phyloP scores from a whole-genome alignment of 2,888 invertebrate genomes.

The Ectropis crepuscularia region DNA sequence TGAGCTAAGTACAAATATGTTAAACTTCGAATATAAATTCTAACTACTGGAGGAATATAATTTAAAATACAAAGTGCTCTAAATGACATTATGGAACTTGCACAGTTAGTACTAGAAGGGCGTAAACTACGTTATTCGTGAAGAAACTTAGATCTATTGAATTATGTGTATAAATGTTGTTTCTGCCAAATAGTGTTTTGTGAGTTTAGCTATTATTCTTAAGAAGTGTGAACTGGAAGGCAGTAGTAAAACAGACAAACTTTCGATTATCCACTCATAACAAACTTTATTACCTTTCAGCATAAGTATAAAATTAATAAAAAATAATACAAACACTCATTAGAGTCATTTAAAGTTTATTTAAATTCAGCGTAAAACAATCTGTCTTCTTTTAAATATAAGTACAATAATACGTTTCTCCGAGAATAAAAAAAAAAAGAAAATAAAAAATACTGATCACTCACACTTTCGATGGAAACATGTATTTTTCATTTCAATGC shows the following conservation, averaged over 20 bases:
- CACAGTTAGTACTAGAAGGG: too few relatives aligned
- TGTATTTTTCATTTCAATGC: conserved; percentile 5
- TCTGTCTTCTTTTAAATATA: conserved; percentile 3
- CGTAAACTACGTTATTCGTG: too few relatives aligned
- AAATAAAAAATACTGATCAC: conserved; percentile 9
- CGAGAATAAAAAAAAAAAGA: background rate
- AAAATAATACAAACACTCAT: conserved; percentile 25
- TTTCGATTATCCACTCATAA: background rate
- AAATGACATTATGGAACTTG: too few relatives aligned
- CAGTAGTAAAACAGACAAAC: background rate
- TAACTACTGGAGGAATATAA: too few relatives aligned
- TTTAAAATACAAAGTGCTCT: too few relatives aligned
- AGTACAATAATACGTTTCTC: conserved; percentile 1
- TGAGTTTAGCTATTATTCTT: background rate
- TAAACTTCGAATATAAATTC: too few relatives aligned
- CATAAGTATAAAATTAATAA: conserved; percentile 5
- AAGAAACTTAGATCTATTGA: too few relatives aligned
- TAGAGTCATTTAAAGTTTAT: conserved; percentile 7
- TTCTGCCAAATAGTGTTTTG: conserved; percentile 26
- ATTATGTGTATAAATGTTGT: background rate
- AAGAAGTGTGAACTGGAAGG: background rate
- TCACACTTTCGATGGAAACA: conserved; percentile 14
- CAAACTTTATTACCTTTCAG: conserved; percentile 1
- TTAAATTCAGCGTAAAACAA: conserved; percentile 4
- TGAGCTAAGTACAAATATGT: too few relatives aligned